phyloP scores from a whole-genome alignment of 2,113 vertebrate genomes.

The Phrynosoma platyrhinos region DNA sequence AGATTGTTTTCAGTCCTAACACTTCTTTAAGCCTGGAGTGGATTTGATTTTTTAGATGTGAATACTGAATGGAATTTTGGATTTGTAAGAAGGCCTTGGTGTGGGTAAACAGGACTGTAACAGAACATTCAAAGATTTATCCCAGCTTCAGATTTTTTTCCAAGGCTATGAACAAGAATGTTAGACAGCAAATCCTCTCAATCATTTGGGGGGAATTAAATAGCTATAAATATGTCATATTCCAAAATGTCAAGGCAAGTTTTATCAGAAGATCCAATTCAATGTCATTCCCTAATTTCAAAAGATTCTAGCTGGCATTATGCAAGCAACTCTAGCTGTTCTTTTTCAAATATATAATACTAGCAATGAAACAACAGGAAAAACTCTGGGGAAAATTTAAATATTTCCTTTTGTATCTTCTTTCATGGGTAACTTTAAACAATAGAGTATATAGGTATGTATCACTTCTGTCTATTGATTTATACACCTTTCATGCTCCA shows the following conservation, averaged over 20 bases:
- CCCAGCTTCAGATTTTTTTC: constrained; percentile 25
- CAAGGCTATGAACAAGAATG: neutral
- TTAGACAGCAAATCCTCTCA: constrained; percentile 28
- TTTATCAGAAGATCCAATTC: constrained; percentile 37
- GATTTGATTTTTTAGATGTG: neutral
- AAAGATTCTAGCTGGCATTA: constrained; percentile 7
- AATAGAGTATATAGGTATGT: neutral
- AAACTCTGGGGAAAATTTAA: constrained; percentile 7
- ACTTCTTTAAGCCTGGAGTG: neutral
- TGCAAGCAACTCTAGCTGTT: neutral
- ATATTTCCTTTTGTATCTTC: neutral
- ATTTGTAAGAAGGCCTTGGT: neutral
- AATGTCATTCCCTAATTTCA: constrained; percentile 30
- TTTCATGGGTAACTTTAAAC: neutral
- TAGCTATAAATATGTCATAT: neutral
- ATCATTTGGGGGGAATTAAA: constrained; percentile 33
- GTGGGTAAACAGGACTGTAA: neutral
- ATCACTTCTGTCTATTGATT: neutral
- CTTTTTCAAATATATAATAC: neutral
- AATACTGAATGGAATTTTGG: neutral
- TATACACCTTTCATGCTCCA: neutral
- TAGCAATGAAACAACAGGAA: constrained; percentile 25
- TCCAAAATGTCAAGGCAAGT: constrained; percentile 1
- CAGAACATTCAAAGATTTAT: constrained; percentile 1
- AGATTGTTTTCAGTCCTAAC: constrained; percentile 24